These are phyloP conservation scores for Druon quercuslanigerum DNA, from an alignment of 1,140 invertebrate genomes.

Conservation along the genomic window DNA sequence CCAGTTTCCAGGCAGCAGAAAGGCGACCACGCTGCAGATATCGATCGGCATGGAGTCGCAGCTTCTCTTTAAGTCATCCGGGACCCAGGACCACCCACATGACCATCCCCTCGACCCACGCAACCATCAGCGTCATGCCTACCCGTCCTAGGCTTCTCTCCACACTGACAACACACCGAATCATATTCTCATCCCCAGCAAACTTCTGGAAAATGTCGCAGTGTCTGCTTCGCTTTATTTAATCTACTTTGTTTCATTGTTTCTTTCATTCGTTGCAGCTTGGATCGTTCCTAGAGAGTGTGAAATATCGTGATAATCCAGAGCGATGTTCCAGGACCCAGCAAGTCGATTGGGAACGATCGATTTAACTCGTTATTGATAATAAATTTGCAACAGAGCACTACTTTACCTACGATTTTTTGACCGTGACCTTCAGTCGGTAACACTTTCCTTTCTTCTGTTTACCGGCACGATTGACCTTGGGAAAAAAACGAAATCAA, in stretches of 20 bases:
- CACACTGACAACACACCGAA: slow-evolving; percentile 13
- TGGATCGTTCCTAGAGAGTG: neutral
- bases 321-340: neutral
- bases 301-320: neutral
- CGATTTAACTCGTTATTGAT: slow-evolving; percentile 18
- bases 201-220: neutral
- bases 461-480: slow-evolving; percentile 38
- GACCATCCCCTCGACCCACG: slow-evolving; percentile 45
- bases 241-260: neutral
- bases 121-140: slow-evolving; percentile 45
- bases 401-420: slow-evolving; percentile 46
- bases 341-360: slow-evolving; percentile 5
- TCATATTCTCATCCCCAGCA: neutral
- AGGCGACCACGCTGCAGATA: slow-evolving; percentile 65
- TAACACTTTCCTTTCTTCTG: slow-evolving; percentile 45
- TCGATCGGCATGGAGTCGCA: slow-evolving; percentile 71
- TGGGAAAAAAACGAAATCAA: neutral
- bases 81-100: slow-evolving; percentile 52
- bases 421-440: slow-evolving; percentile 51
- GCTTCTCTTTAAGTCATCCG: slow-evolving; percentile 74
- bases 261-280: neutral
- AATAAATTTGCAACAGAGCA: slow-evolving; percentile 28
- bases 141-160: slow-evolving; percentile 46
- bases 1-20: slow-evolving; percentile 37
- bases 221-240: neutral